Conservation (phyloP, 1,140 invertebrate species). For the Ylistrum balloti region DNA sequence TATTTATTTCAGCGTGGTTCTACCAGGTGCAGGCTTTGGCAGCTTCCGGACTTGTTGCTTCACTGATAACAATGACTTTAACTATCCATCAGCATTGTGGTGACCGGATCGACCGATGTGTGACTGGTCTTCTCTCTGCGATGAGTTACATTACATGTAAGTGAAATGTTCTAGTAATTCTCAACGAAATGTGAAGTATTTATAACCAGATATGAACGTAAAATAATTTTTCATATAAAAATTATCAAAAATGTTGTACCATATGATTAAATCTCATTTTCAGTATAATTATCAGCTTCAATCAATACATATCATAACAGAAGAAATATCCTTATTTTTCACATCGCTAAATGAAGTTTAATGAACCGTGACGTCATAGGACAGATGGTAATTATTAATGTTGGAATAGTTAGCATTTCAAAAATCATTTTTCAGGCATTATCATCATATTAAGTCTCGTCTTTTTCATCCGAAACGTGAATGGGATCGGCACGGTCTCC, state of each 20-base stretch:
- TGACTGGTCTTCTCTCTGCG: background rate
- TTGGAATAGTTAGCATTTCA: too few relatives aligned
- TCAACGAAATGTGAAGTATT: too few relatives aligned
- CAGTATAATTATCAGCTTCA: too few relatives aligned
- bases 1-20: background rate
- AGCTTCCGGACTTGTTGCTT: background rate
- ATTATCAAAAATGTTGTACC: too few relatives aligned
- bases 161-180: background rate
- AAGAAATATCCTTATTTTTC: too few relatives aligned
- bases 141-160: conserved; percentile 39
- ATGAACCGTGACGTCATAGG: too few relatives aligned
- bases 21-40: background rate
- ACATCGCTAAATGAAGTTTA: too few relatives aligned
- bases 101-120: background rate
- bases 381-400: too few relatives aligned
- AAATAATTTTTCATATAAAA: too few relatives aligned
- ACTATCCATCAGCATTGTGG: background rate
- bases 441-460: background rate
- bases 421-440: background rate
- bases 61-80: background rate
- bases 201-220: too few relatives aligned
- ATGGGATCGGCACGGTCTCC: background rate
- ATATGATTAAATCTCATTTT: too few relatives aligned
- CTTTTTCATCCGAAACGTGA: conserved; percentile 22
- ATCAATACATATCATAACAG: too few relatives aligned